These are phyloP conservation scores for Casuarius casuarius DNA, from an alignment of 2,113 vertebrate genomes.

Conservation along the genomic window DNA sequence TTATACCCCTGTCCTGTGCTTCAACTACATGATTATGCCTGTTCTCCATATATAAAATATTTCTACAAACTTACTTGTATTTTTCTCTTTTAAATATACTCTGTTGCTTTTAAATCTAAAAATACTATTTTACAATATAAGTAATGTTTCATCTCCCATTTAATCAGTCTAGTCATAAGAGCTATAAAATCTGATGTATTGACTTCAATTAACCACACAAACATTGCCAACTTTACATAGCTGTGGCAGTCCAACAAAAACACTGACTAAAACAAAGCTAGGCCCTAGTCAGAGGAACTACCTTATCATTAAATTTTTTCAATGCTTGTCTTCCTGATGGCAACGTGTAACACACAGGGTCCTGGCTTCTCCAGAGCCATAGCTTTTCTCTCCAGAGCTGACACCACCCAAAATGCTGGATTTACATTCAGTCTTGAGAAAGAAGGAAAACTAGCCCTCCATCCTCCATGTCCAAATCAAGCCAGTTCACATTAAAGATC, in stretches of 20 bases:
- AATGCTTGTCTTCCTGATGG: neutral
- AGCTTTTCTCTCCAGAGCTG: neutral
- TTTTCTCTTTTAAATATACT: neutral
- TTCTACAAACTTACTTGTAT: neutral
- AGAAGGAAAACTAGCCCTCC: neutral
- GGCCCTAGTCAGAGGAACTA: neutral
- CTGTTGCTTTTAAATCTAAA: neutral
- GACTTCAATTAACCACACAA: neutral
- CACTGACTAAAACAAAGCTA: neutral
- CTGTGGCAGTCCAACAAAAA: neutral
- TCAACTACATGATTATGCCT: neutral
- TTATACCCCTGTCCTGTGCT: neutral
- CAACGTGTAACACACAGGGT: neutral
- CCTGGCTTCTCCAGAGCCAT: neutral
- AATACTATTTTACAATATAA: neutral
- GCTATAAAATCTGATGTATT: neutral
- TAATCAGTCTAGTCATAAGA: neutral
- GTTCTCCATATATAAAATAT: neutral
- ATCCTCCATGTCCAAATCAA: neutral
- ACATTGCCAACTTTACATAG: neutral
- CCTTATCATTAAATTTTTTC: neutral
- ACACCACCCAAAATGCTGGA: neutral
- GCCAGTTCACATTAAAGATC: neutral
- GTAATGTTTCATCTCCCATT: neutral
- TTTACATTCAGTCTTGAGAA: slow-evolving; percentile 1